These are phyloP conservation scores for Phoenoteleia sp. DNA, from an alignment of 2,888 invertebrate genomes.

Conservation along the genomic window DNA sequence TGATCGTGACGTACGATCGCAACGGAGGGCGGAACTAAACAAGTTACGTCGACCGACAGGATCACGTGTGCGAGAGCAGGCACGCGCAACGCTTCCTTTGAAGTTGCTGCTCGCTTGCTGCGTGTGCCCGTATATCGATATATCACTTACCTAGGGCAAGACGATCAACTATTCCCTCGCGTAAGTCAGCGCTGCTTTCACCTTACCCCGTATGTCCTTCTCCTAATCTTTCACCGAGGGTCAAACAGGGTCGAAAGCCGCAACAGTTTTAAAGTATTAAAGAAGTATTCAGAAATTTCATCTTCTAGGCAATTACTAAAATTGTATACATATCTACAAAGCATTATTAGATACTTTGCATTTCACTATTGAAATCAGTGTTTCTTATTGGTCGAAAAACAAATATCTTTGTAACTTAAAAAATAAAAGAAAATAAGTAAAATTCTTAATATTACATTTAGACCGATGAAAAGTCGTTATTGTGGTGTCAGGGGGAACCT, in stretches of 20 bases:
- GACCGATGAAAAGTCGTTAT: too few species aligned
- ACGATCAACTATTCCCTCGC: conserved; percentile 72
- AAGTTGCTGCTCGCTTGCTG: conserved; percentile 74
- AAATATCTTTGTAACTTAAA: too few species aligned
- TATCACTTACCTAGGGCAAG: conserved; percentile 77
- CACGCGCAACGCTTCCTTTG: conserved; percentile 75
- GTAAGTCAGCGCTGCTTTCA: conserved; percentile 53
- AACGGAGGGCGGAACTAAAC: conserved; percentile 71
- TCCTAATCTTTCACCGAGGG: conserved; percentile 64
- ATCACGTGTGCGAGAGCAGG: conserved; percentile 70
- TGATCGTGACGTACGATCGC: conserved; percentile 73
- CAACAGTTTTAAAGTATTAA: conserved; percentile 29
- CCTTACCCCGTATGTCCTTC: conserved; percentile 29
- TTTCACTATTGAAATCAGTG: too few species aligned
- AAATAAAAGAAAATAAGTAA: too few species aligned
- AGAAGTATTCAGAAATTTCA: not conserved
- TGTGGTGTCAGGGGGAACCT: too few species aligned
- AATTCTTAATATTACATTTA: too few species aligned
- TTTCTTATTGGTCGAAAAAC: too few species aligned
- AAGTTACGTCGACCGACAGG: conserved; percentile 75
- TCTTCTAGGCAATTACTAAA: too few species aligned
- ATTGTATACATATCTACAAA: too few species aligned
- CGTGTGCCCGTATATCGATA: conserved; percentile 76
- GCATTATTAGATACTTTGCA: too few species aligned
- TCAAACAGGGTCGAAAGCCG: conserved; percentile 77